These are phyloP conservation scores for Callopanchax toddi DNA, from an alignment of 2,113 vertebrate species.

Conservation along the genomic window DNA sequence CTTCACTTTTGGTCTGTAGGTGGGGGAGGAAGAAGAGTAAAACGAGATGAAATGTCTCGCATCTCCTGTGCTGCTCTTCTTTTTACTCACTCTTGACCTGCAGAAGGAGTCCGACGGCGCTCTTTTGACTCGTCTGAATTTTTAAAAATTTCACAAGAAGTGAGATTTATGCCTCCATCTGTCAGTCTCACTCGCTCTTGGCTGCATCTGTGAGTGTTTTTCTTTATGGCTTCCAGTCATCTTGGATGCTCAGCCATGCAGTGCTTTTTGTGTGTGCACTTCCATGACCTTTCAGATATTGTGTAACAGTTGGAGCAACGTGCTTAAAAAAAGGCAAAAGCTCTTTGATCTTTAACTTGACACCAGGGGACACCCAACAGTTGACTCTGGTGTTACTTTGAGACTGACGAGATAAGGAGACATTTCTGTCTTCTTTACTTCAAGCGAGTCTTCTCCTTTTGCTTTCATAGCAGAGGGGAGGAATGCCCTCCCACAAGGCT, in stretches of 20 bases:
- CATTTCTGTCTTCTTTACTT: conserved; percentile 46
- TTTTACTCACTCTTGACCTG: conserved; percentile 57
- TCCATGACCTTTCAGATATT: conserved; percentile 58
- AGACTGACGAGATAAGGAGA: conserved; percentile 30
- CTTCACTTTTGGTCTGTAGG: conserved; percentile 13
- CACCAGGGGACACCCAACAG: conserved; percentile 39
- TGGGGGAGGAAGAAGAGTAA: not conserved
- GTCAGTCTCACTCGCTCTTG: conserved; percentile 8
- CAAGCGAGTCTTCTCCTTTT: conserved; percentile 40
- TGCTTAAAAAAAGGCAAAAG: conserved; percentile 49
- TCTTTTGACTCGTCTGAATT: no score
- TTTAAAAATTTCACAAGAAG: conserved; percentile 33
- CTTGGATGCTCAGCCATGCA: conserved; percentile 34
- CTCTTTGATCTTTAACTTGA: conserved; percentile 74
- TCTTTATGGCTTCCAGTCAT: conserved; percentile 19
- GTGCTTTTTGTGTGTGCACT: conserved; percentile 25
- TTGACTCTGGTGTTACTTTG: conserved; percentile 10
- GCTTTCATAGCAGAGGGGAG: conserved; percentile 54
- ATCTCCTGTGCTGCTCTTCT: conserved; percentile 24
- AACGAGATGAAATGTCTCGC: conserved; percentile 6
- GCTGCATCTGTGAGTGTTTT: conserved; percentile 12
- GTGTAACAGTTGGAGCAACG: conserved; percentile 42
- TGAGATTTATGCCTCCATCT: conserved; percentile 34
- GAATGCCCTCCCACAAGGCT: conserved; percentile 75
- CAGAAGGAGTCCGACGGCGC: conserved; percentile 56